Conservation (phyloP, 2,113 vertebrate species). For the Neogobius melanostomus region DNA sequence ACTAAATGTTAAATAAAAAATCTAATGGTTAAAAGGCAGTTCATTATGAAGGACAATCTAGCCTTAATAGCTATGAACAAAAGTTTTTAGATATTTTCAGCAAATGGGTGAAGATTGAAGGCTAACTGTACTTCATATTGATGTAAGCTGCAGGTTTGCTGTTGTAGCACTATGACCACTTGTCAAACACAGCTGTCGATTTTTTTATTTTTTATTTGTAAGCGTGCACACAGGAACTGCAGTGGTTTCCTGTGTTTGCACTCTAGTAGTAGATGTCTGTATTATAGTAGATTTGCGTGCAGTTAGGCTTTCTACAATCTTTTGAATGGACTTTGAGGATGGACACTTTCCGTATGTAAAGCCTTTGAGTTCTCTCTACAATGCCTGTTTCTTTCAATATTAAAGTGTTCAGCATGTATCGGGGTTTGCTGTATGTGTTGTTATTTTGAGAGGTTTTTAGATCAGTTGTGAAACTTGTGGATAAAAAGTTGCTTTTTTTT, state of each 20-base stretch:
- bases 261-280: too few species aligned
- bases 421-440: neutral
- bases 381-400: neutral
- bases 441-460: neutral
- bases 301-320: slow-evolving; percentile 13
- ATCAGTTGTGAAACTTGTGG: neutral
- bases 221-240: slow-evolving; percentile 67
- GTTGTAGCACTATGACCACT: neutral
- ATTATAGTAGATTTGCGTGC: slow-evolving; percentile 29
- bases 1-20: too few species aligned
- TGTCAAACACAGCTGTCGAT: neutral
- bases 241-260: slow-evolving; percentile 68
- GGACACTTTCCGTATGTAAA: slow-evolving; percentile 43
- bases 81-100: too few species aligned
- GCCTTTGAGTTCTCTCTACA: slow-evolving; percentile 22
- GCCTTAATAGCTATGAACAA: too few species aligned
- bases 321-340: slow-evolving; percentile 51
- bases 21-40: too few species aligned
- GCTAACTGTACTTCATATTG: too few species aligned
- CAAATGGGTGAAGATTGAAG: too few species aligned
- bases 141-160: neutral
- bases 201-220: slow-evolving; percentile 2
- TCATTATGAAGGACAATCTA: too few species aligned
- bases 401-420: neutral
- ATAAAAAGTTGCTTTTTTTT: neutral